Evolutionary conservation across 2,113 vertebrate species (phyloP).

Genomic region (Nansenia antarctica): DNA sequence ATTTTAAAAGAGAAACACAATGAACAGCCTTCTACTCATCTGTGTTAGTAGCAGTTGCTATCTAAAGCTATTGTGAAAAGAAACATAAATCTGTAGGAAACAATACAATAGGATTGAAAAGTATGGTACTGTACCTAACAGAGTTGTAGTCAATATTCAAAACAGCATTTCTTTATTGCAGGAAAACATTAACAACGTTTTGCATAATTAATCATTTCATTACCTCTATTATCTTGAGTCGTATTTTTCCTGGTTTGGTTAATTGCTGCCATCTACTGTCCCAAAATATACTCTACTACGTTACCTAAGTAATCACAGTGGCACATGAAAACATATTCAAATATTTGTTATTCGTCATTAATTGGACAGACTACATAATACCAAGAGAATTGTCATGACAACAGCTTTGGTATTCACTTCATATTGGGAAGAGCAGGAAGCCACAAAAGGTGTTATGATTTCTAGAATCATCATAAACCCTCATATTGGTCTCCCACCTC

Average conservation of each 20-base stretch:
- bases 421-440: neutral
- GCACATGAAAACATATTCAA: neutral
- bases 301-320: neutral
- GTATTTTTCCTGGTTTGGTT: neutral
- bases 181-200: too few species aligned
- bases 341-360: neutral
- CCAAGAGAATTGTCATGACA: neutral
- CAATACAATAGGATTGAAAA: too few species aligned
- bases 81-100: too few species aligned
- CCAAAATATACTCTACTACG: neutral
- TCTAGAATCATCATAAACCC: neutral
- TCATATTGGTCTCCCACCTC: constrained; percentile 4
- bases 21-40: too few species aligned
- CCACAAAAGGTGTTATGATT: neutral
- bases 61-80: too few species aligned
- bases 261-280: constrained; percentile 3
- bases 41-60: too few species aligned
- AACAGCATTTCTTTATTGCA: too few species aligned
- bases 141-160: too few species aligned
- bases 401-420: neutral
- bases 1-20: too few species aligned
- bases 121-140: too few species aligned
- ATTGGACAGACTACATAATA: neutral
- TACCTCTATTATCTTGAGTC: neutral
- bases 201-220: neutral